Base-by-base conservation (phyloP, 2,888 invertebrate species). In the Polymixis flavicincta region DNA sequence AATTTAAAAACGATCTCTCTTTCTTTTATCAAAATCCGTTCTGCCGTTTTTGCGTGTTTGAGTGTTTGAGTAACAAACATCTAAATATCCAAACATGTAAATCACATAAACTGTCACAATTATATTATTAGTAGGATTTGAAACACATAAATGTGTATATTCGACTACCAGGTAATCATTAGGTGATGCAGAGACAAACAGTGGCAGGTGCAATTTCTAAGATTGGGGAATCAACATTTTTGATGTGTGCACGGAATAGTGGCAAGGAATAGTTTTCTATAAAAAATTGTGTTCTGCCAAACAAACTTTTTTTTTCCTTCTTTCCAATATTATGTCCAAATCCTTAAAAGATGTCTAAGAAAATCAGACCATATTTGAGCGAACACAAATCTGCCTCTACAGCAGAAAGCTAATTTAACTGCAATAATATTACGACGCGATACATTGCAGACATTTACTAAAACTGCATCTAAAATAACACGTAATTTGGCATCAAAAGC, bases 401-500 rank as follows among this genome's bases (percentile, higher is more conserved):
- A 32, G 19, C n/a, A 19, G 22, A 65, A 65, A 45, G 8, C 9
- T 22, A 59, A 72, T 77, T 59, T 28, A 50, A 42, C 22, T 42
- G 14, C 22, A 55, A 61, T 19, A 54, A 50, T 54, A 54, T 55
- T 61, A 66, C 42, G 60, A 82, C 48, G 42, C 45, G 13, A 59
- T 42, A 66, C 17, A 64, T 42, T 74, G 45, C 25, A 42, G n/a
- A 48, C 45, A 83, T 68, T 63, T 55, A 66, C 65, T 70, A 57
- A 78, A 69, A 78, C 68, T 65, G 45, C 54, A 57, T 66, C 63
- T 80, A 72, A 84, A 81, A 59, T 81, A 71, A 66, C 71, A 67
- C 48, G 57, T 54, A 68, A 81, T 83, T 83, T 83, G 82, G 83
- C 83, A 85, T 67, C 73, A 71, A 61, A 59, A 45, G 64, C 85